Evolutionary conservation across 1,140 invertebrate species (phyloP), one percentile per base, ranked within the genome.

Genomic region (Bilobella aurantiaca): DNA sequence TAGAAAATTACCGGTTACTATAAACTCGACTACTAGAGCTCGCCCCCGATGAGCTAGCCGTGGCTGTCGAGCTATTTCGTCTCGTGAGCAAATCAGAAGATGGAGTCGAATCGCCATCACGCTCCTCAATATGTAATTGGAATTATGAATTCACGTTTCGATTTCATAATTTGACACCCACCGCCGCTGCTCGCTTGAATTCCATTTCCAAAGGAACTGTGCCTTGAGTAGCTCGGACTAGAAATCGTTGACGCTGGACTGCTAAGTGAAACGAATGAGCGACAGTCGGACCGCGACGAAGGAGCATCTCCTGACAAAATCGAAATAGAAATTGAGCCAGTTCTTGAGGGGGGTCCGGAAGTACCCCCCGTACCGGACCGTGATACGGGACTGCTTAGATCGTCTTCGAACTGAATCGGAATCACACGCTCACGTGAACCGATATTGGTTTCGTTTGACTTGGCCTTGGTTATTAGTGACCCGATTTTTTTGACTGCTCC

Each of bases 81-180:
- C 49, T 8, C 8, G 34, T 42, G 34, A 42, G 34, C 34, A 42
- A 42, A 42, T 42, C 34, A 42, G 34, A 42, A 8, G 34, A 42
- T 23, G n/a, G n/a, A n/a, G 12, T 53, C 23, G 49, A 53, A 23
- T 53, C 49, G 12, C 49, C 49, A 53, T 53, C 23, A 16, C 89
- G 89, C 65, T 89, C 89, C 78, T 93, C 91, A 47, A 93, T 85
- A n/a, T 21, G 89, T 88, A 72, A 93, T 93, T 0, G 91, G 91
- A 78, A 93, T 93, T 73, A 93, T 91, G 72, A 90, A 91, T 77
- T 93, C 91, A 21, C 90, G 79, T 14, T 89, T 88, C 61, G 87
- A 90, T 78, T 93, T 93, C 72, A 87, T 86, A 23, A 53, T 53
- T 23, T 23, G 12, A 23, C 69, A 91, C 90, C 0, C 87, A 86